phyloP scores from a whole-genome alignment of 2,888 invertebrate genomes.

The Malachius bipustulatus region DNA sequence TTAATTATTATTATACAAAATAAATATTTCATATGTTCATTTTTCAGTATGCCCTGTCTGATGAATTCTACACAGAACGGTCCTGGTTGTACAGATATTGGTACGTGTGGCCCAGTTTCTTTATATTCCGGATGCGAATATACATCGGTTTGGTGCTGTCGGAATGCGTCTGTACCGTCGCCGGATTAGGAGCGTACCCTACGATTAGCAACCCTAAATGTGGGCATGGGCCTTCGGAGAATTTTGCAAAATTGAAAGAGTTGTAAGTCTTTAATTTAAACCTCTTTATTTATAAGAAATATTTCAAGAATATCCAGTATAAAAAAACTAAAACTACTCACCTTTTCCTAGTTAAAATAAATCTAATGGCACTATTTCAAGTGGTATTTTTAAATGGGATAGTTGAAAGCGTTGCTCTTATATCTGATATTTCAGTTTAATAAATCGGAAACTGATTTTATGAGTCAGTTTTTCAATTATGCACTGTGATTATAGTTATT shows the following conservation, averaged over 20 bases:
- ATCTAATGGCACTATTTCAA: too few relatives aligned
- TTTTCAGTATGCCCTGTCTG: constrained; percentile 66
- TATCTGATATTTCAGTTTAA: too few relatives aligned
- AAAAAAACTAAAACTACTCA: too few relatives aligned
- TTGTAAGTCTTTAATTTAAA: constrained; percentile 22
- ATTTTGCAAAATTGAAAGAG: constrained; percentile 46
- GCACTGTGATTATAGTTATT: too few relatives aligned
- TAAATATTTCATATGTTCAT: constrained; percentile 6
- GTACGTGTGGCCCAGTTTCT: constrained; percentile 79
- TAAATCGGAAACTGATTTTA: too few relatives aligned
- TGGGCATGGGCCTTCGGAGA: constrained; percentile 75
- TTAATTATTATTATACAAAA: neutral
- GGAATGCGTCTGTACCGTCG: constrained; percentile 85
- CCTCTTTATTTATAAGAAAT: too few relatives aligned
- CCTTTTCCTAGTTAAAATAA: too few relatives aligned
- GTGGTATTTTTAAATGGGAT: too few relatives aligned
- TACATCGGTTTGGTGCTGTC: constrained; percentile 83
- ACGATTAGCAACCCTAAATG: constrained; percentile 53
- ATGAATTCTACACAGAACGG: constrained; percentile 59
- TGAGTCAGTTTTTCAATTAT: too few relatives aligned
- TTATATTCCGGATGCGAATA: constrained; percentile 79
- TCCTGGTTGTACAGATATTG: constrained; percentile 67
- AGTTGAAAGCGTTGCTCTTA: too few relatives aligned
- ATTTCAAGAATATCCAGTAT: too few relatives aligned
- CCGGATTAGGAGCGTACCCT: constrained; percentile 89